phyloP scores from a whole-genome alignment of 2,797 vertebrate genomes.

The Crenuchus spilurus region DNA sequence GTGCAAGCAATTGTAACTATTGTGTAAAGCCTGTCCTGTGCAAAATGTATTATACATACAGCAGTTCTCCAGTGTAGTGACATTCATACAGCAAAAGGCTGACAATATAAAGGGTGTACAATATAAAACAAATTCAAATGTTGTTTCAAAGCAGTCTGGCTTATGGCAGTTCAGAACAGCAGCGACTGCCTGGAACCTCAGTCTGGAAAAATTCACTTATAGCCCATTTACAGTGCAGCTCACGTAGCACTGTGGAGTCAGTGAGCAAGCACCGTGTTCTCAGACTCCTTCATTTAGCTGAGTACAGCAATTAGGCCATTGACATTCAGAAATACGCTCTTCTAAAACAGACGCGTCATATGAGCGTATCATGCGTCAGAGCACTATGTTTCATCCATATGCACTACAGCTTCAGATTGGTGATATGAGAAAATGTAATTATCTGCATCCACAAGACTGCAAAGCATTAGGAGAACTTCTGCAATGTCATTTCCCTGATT shows the following conservation, averaged over 20 bases:
- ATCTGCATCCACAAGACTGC: not conserved
- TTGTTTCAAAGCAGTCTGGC: not conserved
- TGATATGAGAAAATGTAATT: not conserved
- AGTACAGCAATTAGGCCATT: slow-evolving; percentile 52
- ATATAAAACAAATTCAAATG: not conserved
- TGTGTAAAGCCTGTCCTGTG: too few species aligned
- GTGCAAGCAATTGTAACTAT: too few species aligned
- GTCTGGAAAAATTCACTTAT: not conserved
- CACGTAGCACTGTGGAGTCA: slow-evolving; percentile 10
- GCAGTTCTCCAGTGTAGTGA: too few species aligned
- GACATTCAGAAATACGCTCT: slow-evolving; percentile 36
- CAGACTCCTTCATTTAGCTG: slow-evolving; percentile 45
- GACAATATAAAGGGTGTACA: not conserved
- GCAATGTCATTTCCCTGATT: slow-evolving; percentile 8
- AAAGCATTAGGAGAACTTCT: not conserved
- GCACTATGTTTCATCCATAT: not conserved
- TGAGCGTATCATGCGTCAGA: not conserved
- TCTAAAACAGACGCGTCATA: slow-evolving; percentile 23
- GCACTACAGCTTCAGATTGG: not conserved
- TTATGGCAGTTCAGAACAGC: not conserved
- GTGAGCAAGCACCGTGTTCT: slow-evolving; percentile 18
- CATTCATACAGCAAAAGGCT: not conserved
- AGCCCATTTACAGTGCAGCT: slow-evolving; percentile 16
- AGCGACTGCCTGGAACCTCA: not conserved
- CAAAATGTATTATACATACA: too few species aligned